Evolutionary conservation across 2,888 invertebrate species (phyloP), one percentile per base, ranked within the genome.

Genomic region (Euzophera pinguis): DNA sequence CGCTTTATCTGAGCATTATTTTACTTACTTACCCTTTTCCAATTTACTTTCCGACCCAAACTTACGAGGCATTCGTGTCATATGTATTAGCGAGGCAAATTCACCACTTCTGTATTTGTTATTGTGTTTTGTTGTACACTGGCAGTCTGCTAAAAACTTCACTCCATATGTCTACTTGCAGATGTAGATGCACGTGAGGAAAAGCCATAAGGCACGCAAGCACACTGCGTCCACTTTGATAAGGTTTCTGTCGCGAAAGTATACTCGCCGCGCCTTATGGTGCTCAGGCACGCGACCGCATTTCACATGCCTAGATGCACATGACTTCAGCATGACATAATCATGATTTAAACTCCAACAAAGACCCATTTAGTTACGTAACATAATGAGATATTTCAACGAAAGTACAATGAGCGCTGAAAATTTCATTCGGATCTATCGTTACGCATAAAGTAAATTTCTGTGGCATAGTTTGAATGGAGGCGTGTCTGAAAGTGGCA

Each of bases 401-500:
- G 12, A 27, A 37, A 17, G 43, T 43, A 51, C 43, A 43, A 42
- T 58, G 56, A 57, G 45, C 53, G 57, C 59, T 60, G 54, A 61
- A 65, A 63, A 55, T 53, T 54, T 63, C 63, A 70, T 74, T 73
- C 67, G 72, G 73, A 75, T 77, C 68, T 67, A 72, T 71, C 71
- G 73, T 76, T 69, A 81, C 73, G 78, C 75, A 65, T 70, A 67
- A 78, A 75, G 79, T 73, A 73, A 78, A 71, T 73, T 76, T 80
- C 78, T 80, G 71, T 72, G 75, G 72, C 74, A 75, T 80, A 82
- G 79, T 83, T 79, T 78, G 73, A 83, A 84, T 78, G 73, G 79
- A 75, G 73, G 74, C 73, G 69, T 77, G 75, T 79, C 84, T 85
- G 82, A 79, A 85, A 83, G 81, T 84, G 84, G 82, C 84, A 85